Percentiles rank a stretch among this genome's conserved stretches.
Evolutionary conservation across 2,113 vertebrate genomes (phyloP).

Genomic region (Myotis brandtii): DNA sequence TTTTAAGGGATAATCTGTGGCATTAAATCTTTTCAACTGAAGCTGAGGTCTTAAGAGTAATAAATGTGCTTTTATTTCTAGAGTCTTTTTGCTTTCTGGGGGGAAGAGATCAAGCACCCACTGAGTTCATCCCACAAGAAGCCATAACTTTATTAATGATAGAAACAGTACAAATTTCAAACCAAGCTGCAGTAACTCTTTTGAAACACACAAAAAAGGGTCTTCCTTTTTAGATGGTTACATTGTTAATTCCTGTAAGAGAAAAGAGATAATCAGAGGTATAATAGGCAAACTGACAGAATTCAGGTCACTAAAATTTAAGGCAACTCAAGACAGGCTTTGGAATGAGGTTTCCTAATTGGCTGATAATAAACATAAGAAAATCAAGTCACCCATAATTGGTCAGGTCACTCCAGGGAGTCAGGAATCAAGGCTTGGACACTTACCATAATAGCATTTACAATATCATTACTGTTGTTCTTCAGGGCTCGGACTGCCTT

Average conservation of each 20-base stretch:
- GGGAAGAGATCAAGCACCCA: conserved; percentile 16
- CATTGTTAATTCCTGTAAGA: conserved; percentile 97
- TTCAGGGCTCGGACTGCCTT: conserved; percentile 99
- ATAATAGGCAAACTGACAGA: not conserved
- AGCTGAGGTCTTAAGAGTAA: not conserved
- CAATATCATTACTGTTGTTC: conserved; percentile 99
- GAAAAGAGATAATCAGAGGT: not conserved
- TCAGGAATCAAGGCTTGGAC: not conserved
- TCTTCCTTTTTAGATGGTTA: conserved; percentile 86
- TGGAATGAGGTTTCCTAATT: not conserved
- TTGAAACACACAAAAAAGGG: conserved; percentile 78
- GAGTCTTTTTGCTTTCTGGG: not conserved
- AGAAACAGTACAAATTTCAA: conserved; percentile 99
- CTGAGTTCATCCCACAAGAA: conserved; percentile 90
- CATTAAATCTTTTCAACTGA: conserved; percentile 24
- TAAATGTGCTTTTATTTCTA: not conserved
- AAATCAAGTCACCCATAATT: not conserved
- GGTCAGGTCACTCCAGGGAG: not conserved
- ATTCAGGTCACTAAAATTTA: not conserved
- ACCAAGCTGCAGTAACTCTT: conserved; percentile 90
- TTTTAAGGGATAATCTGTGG: not conserved
- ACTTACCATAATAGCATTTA: conserved; percentile 99
- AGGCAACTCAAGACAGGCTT: not conserved
- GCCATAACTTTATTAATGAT: conserved; percentile 97
- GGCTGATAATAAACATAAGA: not conserved